Conservation (phyloP, 2,888 invertebrate species). For the Antheraea assamensis region DNA sequence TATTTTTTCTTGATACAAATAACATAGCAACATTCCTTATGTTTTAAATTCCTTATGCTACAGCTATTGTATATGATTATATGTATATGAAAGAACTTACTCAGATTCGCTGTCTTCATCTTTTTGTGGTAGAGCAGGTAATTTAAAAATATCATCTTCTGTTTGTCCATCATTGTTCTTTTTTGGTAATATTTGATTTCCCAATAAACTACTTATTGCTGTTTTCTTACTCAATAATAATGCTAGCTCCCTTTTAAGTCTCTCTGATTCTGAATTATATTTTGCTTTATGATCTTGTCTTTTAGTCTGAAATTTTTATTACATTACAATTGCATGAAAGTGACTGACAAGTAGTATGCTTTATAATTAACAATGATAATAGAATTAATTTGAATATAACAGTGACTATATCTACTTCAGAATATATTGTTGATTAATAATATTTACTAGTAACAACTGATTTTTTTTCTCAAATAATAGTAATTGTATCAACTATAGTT, state of each 20-base stretch:
- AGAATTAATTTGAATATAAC: neutral
- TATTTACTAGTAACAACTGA: too few relatives aligned
- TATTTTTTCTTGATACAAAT: neutral
- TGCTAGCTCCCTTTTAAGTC: conserved; percentile 87
- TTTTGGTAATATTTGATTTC: conserved; percentile 78
- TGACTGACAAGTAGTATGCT: neutral
- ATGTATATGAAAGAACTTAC: conserved; percentile 48
- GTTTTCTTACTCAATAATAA: conserved; percentile 89
- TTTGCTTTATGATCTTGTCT: conserved; percentile 88
- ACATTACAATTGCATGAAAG: neutral
- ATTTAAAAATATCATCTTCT: conserved; percentile 85
- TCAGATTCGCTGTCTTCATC: conserved; percentile 72
- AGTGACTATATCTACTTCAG: too few relatives aligned
- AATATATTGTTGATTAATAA: too few relatives aligned
- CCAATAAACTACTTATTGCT: conserved; percentile 86
- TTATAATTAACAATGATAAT: neutral
- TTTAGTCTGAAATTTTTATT: conserved; percentile 84
- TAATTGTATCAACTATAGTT: neutral
- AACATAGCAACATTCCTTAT: neutral
- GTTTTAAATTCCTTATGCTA: neutral
- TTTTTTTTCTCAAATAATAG: neutral
- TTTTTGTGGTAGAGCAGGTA: conserved; percentile 78
- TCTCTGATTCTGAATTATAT: conserved; percentile 86
- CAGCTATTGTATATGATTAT: neutral
- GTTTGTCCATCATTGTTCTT: conserved; percentile 47